Evolutionary conservation across 2,113 vertebrate species (phyloP), one percentile per base, ranked within the genome.

Genomic region (Ramphastos sulfuratus): DNA sequence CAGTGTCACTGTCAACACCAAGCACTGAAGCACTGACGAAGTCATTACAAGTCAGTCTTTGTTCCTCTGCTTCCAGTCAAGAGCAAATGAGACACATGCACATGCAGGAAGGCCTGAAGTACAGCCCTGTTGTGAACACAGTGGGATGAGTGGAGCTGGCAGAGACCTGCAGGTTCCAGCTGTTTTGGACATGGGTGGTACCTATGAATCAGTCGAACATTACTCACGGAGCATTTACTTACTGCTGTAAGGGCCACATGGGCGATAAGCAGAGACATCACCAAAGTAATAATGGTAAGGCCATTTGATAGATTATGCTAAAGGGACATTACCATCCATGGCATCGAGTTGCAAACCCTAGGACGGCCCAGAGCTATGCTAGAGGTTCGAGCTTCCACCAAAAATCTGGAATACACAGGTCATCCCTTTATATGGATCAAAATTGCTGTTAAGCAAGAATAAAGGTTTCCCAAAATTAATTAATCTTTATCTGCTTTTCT

Each of bases 21-120:
- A 65, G 65, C 73, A 71, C 1, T 50, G 79, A 44, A 94, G 82
- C 73, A 58, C 33, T 65, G 75, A 94, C 83, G 83, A 92, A 93
- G 72, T 87, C 65, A 48, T 78, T 92, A 95, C 71, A 95, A 95
- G 80, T 58, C 92, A 88, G 80, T 23, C 85, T 88, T 96, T 93
- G 85, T 95, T 95, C 63, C 31, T 82, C 27, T 39, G 42, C 73
- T 81, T 90, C 54, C 30, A 82, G 50, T 46, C 50, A 71, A 87
- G 28, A 78, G 85, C 77, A 78, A 94, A 52, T 0, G 7, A 92
- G 93, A 87, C 85, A 85, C 9, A 2, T 30, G 79, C 69, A 85
- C 67, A 56, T 37, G 84, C 66, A 6, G 0, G 54, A 90, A 93
- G 73, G 65, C 72, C 87, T 85, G 79, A 91, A 75, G 61, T 54